Percentiles rank a stretch among this genome's conserved stretches.
Conservation (phyloP, 2,113 vertebrate genomes). For the Carollia perspicillata region DNA sequence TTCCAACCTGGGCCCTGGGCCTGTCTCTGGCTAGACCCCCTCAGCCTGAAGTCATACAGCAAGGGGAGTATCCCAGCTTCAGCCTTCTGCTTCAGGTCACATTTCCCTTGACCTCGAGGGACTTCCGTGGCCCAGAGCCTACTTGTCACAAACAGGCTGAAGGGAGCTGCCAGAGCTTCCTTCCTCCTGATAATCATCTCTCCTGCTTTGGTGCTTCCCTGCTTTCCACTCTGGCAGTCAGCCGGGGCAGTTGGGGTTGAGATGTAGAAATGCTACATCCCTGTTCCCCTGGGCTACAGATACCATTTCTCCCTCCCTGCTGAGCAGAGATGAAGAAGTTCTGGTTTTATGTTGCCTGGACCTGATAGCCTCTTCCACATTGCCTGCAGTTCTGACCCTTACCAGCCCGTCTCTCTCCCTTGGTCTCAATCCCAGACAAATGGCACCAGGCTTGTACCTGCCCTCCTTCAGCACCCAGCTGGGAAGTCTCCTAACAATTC, state of each 20-base stretch:
- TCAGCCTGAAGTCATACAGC: neutral
- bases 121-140: slow-evolving; percentile 63
- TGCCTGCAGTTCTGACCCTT: neutral
- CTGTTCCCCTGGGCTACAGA: neutral
- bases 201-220: slow-evolving; percentile 35
- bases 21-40: neutral
- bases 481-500: neutral
- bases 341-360: neutral
- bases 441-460: neutral
- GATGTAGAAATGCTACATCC: slow-evolving; percentile 12
- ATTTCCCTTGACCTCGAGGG: slow-evolving; percentile 72
- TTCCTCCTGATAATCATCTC: slow-evolving; percentile 65
- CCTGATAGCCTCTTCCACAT: neutral
- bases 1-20: neutral
- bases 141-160: slow-evolving; percentile 62
- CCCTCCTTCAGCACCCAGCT: neutral
- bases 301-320: neutral
- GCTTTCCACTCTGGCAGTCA: slow-evolving; percentile 34
- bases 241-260: neutral
- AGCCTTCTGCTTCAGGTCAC: slow-evolving; percentile 25
- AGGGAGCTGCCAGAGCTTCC: slow-evolving; percentile 67
- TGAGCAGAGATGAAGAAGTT: neutral
- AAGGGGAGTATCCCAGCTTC: slow-evolving; percentile 30
- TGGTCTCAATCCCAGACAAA: neutral
- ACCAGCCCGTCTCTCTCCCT: neutral